Evolutionary conservation across 2,888 invertebrate species (phyloP).

Genomic region (Cataglyphis rosenhaueri): DNA sequence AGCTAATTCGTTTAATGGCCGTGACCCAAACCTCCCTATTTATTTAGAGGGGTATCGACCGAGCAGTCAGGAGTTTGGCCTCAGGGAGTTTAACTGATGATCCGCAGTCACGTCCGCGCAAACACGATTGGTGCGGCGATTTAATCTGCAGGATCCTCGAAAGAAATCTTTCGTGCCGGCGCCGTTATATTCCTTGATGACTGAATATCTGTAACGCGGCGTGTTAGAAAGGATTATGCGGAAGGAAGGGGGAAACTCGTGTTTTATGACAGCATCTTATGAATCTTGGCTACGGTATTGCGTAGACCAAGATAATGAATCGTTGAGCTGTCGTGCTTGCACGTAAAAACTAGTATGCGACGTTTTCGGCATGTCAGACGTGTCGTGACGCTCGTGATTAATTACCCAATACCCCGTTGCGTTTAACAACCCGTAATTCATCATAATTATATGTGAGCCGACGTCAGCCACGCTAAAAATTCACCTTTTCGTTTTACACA

Average conservation of each 20-base stretch:
- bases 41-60: conserved; percentile 80
- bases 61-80: conserved; percentile 56
- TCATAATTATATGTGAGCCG: conserved; percentile 41
- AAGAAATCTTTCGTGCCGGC: conserved; percentile 68
- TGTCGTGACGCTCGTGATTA: conserved; percentile 35
- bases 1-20: conserved; percentile 82
- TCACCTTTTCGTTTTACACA: conserved; percentile 23
- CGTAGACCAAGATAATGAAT: conserved; percentile 34
- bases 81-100: conserved; percentile 71
- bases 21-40: conserved; percentile 78
- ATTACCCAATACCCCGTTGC: conserved; percentile 34
- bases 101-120: conserved; percentile 82
- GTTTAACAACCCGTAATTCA: conserved; percentile 49
- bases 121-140: conserved; percentile 80
- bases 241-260: background rate
- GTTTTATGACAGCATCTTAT: conserved; percentile 24
- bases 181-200: conserved; percentile 50
- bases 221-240: conserved; percentile 28
- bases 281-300: conserved; percentile 6
- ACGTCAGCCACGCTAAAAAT: conserved; percentile 9
- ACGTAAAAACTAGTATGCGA: conserved; percentile 18
- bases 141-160: conserved; percentile 75
- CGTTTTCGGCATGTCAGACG: conserved; percentile 34
- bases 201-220: conserved; percentile 56
- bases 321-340: conserved; percentile 28